These are phyloP conservation scores for Pelosia muscerda DNA, from an alignment of 2,888 invertebrate genomes.

Conservation along the genomic window DNA sequence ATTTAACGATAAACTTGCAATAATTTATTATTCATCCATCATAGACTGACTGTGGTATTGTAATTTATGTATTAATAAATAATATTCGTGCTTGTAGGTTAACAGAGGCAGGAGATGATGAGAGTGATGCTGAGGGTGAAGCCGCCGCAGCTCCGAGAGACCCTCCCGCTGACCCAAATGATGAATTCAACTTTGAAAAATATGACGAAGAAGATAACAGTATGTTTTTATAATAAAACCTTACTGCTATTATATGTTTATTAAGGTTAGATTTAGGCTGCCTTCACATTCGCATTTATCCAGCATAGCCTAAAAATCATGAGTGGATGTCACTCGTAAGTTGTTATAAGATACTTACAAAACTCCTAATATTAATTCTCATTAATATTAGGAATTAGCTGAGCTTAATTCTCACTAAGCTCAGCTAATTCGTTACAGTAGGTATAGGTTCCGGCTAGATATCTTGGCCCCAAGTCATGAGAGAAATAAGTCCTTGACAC, in stretches of 20 bases:
- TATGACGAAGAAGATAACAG: constrained; percentile 91
- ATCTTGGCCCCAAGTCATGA: too few species aligned
- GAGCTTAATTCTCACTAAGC: too few species aligned
- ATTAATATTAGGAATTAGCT: too few species aligned
- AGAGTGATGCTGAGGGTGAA: constrained; percentile 77
- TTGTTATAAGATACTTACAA: too few species aligned
- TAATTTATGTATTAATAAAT: too few species aligned
- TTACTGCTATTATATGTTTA: neutral
- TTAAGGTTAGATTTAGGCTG: neutral
- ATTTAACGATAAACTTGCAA: neutral
- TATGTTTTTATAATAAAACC: constrained; percentile 49
- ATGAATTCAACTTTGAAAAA: constrained; percentile 91
- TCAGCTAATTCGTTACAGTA: too few species aligned
- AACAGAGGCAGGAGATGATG: constrained; percentile 76
- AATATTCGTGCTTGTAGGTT: constrained; percentile 55
- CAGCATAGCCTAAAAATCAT: too few species aligned
- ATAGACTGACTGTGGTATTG: neutral
- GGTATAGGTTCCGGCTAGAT: too few species aligned
- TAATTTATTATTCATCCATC: neutral
- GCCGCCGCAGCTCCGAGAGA: constrained; percentile 56
- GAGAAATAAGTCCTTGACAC: too few species aligned
- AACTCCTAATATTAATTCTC: too few species aligned
- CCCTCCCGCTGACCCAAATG: constrained; percentile 80
- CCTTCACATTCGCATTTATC: too few species aligned
- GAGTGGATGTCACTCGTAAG: too few species aligned